A percentile compares a stretch with the other conserved stretches of the same genome.
Evolutionary conservation across 2,888 invertebrate species (phyloP).

Genomic region (Heliconius ethilla): DNA sequence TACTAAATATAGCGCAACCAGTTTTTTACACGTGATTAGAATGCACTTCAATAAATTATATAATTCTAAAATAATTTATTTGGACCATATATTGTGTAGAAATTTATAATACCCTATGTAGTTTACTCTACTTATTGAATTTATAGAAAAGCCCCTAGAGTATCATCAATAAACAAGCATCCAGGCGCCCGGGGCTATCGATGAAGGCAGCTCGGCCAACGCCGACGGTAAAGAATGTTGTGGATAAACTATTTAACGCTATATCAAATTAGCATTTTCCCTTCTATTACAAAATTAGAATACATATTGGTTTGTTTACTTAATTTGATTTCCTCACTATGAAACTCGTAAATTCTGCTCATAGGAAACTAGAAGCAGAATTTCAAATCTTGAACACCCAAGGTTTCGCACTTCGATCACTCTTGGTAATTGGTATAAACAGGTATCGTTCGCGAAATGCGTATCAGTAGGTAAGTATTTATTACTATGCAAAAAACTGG

Average conservation of each 20-base stretch:
- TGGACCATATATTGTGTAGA: neutral
- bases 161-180: conserved; percentile 60
- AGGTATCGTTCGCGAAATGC: conserved; percentile 29
- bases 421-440: conserved; percentile 14
- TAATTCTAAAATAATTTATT: neutral
- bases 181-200: conserved; percentile 65
- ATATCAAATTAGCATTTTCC: conserved; percentile 7
- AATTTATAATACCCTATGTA: neutral
- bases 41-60: neutral
- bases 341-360: neutral
- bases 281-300: conserved; percentile 17
- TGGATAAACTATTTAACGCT: conserved; percentile 52
- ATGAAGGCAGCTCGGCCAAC: conserved; percentile 66
- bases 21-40: conserved; percentile 24
- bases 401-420: conserved; percentile 24
- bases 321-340: conserved; percentile 8
- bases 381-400: conserved; percentile 8
- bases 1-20: conserved; percentile 18
- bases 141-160: conserved; percentile 61
- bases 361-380: conserved; percentile 7
- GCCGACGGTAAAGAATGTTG: conserved; percentile 54
- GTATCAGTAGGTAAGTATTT: conserved; percentile 25
- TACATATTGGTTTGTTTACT: conserved; percentile 9
- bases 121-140: neutral
- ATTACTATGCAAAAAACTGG: conserved; percentile 45